Conservation (phyloP, 2,113 vertebrate genomes). For the Argyrosomus japonicus region DNA sequence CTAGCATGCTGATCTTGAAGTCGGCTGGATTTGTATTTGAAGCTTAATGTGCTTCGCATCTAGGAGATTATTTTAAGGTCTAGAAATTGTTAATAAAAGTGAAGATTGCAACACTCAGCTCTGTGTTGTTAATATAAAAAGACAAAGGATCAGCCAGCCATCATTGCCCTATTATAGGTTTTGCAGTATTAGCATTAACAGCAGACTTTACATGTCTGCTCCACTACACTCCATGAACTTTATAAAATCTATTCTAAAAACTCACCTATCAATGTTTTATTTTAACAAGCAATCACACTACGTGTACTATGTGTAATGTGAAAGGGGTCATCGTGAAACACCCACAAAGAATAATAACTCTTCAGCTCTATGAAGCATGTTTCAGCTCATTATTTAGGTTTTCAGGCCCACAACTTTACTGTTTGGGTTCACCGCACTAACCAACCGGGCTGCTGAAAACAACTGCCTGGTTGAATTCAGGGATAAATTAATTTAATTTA, state of each 20-base stretch:
- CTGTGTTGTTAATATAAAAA: neutral
- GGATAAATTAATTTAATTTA: neutral
- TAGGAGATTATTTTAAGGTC: neutral
- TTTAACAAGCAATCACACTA: neutral
- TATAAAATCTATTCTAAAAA: neutral
- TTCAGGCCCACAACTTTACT: neutral
- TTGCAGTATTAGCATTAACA: too few species aligned
- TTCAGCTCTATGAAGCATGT: neutral
- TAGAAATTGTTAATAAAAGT: neutral
- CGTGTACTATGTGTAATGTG: neutral
- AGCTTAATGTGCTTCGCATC: neutral
- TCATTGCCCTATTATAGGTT: too few species aligned
- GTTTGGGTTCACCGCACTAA: neutral
- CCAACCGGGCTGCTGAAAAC: neutral
- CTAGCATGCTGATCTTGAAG: conserved; percentile 20
- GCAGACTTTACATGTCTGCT: neutral
- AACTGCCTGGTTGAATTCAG: neutral
- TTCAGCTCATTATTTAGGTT: neutral
- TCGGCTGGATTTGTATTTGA: conserved; percentile 3
- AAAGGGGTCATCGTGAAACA: neutral
- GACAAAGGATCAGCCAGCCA: too few species aligned
- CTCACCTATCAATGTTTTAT: neutral
- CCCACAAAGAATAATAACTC: neutral
- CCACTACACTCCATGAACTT: neutral
- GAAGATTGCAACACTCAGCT: neutral